Base-by-base conservation (phyloP, 2,113 vertebrate species). In the Vulpes lagopus region DNA sequence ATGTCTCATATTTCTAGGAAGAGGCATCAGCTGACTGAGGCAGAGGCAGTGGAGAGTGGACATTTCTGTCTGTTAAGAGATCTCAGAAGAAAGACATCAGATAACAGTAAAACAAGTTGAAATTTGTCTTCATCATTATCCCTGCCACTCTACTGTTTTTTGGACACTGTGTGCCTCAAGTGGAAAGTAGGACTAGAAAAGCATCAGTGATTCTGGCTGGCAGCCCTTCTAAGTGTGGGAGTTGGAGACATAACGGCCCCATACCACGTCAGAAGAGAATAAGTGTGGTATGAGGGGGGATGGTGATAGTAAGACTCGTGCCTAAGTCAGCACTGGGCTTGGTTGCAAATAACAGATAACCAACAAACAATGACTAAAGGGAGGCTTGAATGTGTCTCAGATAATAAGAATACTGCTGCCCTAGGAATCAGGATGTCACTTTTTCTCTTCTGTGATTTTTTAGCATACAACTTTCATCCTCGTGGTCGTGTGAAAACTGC, bases 81-180 rank as follows among this genome's bases (percentile, higher is more conserved):
- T 27, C 43, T 95, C 60, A 74, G 83, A 96, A 95, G 30, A 79
- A 80, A 62, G 57, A 81, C 51, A 51, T n/a, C 30, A 73, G 23
- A 35, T 65, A 20, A 65, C 23, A 81, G 35, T 22, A 51, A 88
- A 73, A 49, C 11, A 89, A 27, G 19, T 32, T 49, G 25, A 49
- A 27, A 78, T 32, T 57, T 38, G 14, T 51, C 65, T 14, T 78
- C 59, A 32, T 9, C 51, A 7, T 32, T 22, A 62, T 43, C 65
- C 22, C 65, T 35, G 51, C n/a, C 43, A 85, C 57, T 71, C 43
- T 53, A 88, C 38, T 64, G 67, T 60, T 11, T 65, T 76, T 76
- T 82, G 19, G 84, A 78, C 76, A 88, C 35, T 14, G 6, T 22
- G 7, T 83, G 7, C 19, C 49, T 49, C 73, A 19, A 43, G 43